Base-by-base conservation (phyloP, 2,113 vertebrate genomes). In the Thalassarche chlororhynchos region DNA sequence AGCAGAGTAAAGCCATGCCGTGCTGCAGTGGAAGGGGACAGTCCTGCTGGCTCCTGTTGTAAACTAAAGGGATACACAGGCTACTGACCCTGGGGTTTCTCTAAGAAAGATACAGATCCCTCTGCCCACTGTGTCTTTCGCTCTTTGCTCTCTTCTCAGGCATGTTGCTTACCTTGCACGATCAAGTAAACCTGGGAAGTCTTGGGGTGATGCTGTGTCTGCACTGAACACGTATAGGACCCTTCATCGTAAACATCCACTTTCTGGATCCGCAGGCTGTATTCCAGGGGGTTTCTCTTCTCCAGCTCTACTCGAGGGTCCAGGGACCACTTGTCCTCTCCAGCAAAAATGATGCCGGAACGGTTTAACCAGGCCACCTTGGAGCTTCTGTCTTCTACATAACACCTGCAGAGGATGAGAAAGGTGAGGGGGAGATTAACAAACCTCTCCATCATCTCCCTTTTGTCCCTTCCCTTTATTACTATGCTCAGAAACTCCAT, bases 281-380 rank as follows among this genome's bases (percentile, higher is more conserved):
- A 99, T 97, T 99, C 99, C 98, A 99, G 98, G 95, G 99, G 99
- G 89, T 99, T 99, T 95, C 99, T 99, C 89, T 99, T 99, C 97
- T 99, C 99, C 98, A 99, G 98, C 94, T 99, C 99, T 94, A 99
- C 99, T 89, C 99, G 98, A 79, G 99, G 99, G 90, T 99, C 99
- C 98, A 99, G 98, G 86, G 99, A 99, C 99, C 99, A 99, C 97
- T 99, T 99, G 98, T 99, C 99, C 76, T 99, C 98, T 69, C 99
- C 99, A 51, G 99, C 99, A 94, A 99, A 99, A 98, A 99, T 99
- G 98, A 99, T 99, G 97, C 99, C 99, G 5, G 99, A 99, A 97
- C 99, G 99, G 98, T 99, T 99, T 98, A 99, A 98, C 99, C 99
- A 99, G 90, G 99, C 99, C 97, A 99, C 99, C 96, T 99, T 99